Base-by-base conservation (phyloP, 2,113 vertebrate species). In the Phyllostomus discolor region DNA sequence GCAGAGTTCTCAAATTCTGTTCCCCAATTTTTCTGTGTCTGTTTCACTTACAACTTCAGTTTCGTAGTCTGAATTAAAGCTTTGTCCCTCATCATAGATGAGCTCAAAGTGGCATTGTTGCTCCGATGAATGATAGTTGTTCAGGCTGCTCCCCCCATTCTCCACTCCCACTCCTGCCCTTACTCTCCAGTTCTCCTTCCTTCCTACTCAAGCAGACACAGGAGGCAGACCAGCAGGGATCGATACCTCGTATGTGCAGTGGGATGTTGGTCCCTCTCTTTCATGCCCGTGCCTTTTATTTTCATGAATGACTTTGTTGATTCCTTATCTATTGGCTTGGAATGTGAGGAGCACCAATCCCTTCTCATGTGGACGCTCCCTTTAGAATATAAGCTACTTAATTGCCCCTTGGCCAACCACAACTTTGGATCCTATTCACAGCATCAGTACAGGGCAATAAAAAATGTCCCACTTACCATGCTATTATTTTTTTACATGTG, bases 181-280 rank as follows among this genome's bases (percentile, higher is more conserved):
- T 31, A 10, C 15, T 28, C 41, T 35, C 54, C 70, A 46, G 1
- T 35, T 72, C 64, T 76, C 15, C 7, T 28, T 72, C 26, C 52
- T 62, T 24, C 79, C 41, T 57, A 4, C 26, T 48, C 8, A 59
- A 22, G 26, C 5, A 78, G 20, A 41, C 14, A 1, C 2, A 24
- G 52, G 67, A 57, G 22, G 14, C 43, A 54, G 43, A 57, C 50
- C 26, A 57, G 43, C 33, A 62, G 31, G 31, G 7, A 17, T 10
- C 10, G 7, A 17, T 12, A 11, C 54, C 7, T 85, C 22, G 0
- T 1, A 0, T 15, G 19, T 43, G 11, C 10, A 26, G 10, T 38
- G 26, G 38, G 7, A 20, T 85, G 10, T 10, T 64, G 41, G 17
- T 62, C 38, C 73, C 24, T 94, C 38, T 46, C 64, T 11, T 31